phyloP scores from a whole-genome alignment of 1,140 invertebrate species.

The Formica selysi region DNA sequence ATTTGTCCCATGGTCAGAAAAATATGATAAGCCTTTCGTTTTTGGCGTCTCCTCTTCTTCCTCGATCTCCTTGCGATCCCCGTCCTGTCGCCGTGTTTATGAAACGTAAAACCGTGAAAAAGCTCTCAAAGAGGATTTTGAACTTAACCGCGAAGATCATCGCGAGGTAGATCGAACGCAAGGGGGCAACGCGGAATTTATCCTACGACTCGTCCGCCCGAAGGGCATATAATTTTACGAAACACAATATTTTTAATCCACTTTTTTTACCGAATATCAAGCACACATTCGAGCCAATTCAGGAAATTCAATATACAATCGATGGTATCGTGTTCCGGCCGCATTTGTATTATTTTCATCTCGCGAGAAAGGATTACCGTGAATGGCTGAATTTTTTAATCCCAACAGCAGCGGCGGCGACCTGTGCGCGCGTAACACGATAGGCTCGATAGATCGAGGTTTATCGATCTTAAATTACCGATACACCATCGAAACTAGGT shows the following conservation, averaged over 20 bases:
- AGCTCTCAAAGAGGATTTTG: slow-evolving; percentile 85
- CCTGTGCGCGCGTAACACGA: slow-evolving; percentile 80
- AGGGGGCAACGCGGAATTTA: slow-evolving; percentile 25
- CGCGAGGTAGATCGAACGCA: not conserved
- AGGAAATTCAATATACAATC: slow-evolving; percentile 84
- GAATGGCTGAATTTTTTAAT: slow-evolving; percentile 85
- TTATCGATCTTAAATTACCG: slow-evolving; percentile 86
- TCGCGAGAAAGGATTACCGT: slow-evolving; percentile 81
- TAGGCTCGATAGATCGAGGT: slow-evolving; percentile 81
- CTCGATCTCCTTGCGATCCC: slow-evolving; percentile 22
- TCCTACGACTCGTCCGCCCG: not conserved
- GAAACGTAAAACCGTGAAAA: slow-evolving; percentile 86
- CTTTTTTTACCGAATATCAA: slow-evolving; percentile 79
- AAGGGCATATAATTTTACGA: slow-evolving; percentile 78
- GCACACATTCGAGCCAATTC: slow-evolving; percentile 82
- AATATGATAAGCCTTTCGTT: slow-evolving; percentile 80
- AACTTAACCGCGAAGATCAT: slow-evolving; percentile 71
- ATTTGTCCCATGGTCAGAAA: slow-evolving; percentile 79
- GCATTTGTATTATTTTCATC: slow-evolving; percentile 84
- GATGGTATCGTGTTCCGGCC: slow-evolving; percentile 81
- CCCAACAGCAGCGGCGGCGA: slow-evolving; percentile 67
- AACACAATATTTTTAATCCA: slow-evolving; percentile 85
- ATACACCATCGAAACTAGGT: slow-evolving; percentile 81
- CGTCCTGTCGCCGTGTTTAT: slow-evolving; percentile 79
- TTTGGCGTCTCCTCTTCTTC: slow-evolving; percentile 50